These are phyloP conservation scores for Apeira syringaria DNA, from an alignment of 2,888 invertebrate species.

Conservation along the genomic window DNA sequence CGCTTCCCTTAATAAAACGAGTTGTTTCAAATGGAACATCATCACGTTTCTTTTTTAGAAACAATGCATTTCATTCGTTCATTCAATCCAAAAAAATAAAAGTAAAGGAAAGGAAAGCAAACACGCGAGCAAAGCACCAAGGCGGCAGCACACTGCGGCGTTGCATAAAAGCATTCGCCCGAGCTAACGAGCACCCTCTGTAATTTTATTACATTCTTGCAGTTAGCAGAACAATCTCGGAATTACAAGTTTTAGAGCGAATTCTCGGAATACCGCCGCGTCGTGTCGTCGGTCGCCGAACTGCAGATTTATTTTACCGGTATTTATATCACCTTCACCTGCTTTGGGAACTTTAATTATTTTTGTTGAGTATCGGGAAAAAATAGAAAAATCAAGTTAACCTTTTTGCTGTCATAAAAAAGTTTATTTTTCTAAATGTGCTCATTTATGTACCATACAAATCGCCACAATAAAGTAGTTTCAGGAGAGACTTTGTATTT, in stretches of 20 bases:
- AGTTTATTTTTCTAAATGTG: too few relatives aligned
- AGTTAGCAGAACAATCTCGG: conserved; percentile 70
- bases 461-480: too few relatives aligned
- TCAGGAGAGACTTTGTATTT: too few relatives aligned
- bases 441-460: too few relatives aligned
- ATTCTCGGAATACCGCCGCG: conserved; percentile 35
- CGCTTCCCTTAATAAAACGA: conserved; percentile 4
- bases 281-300: conserved; percentile 2
- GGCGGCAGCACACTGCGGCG: conserved; percentile 37
- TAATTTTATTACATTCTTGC: conserved; percentile 73
- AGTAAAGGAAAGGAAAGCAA: conserved; percentile 33
- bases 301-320: conserved; percentile 13
- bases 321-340: conserved; percentile 15
- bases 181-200: conserved; percentile 55
- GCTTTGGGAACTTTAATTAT: conserved; percentile 2
- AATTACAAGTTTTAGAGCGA: conserved; percentile 58
- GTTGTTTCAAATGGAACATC: conserved; percentile 8
- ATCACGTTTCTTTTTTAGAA: conserved; percentile 3
- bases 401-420: too few relatives aligned
- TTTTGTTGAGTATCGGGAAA: too few relatives aligned
- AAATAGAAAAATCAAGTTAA: too few relatives aligned
- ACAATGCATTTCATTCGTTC: conserved; percentile 19
- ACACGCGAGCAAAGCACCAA: conserved; percentile 31
- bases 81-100: conserved; percentile 12
- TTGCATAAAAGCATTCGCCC: conserved; percentile 45